Percentiles rank a stretch among this genome's conserved stretches.
Conservation (phyloP, 2,888 invertebrate genomes). For the Synanthedon myopaeformis region DNA sequence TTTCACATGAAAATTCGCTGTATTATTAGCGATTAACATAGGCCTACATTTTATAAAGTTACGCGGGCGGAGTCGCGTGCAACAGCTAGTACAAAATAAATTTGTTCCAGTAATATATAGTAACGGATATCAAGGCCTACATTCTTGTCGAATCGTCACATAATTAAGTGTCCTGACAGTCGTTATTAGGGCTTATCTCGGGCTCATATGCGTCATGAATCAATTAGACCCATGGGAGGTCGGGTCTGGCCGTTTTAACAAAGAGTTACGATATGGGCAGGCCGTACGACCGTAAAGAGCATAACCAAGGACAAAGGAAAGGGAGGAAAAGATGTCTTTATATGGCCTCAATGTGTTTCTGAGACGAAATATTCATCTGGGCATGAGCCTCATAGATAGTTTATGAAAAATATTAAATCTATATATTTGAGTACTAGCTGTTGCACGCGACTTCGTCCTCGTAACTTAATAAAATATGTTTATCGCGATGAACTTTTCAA, state of each 20-base stretch:
- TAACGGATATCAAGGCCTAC: not conserved
- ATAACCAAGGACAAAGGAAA: slow-evolving; percentile 1
- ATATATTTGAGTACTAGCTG: too few species aligned
- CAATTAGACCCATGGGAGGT: slow-evolving; percentile 25
- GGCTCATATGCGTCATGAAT: slow-evolving; percentile 37
- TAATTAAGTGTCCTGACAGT: slow-evolving; percentile 33
- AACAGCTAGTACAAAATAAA: too few species aligned
- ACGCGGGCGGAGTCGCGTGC: too few species aligned
- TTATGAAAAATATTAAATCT: too few species aligned
- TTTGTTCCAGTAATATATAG: too few species aligned
- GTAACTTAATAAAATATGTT: too few species aligned
- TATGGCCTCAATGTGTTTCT: not conserved
- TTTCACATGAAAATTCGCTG: too few species aligned
- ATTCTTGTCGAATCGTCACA: slow-evolving; percentile 16
- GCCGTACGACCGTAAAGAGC: not conserved
- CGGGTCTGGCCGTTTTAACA: slow-evolving; percentile 6
- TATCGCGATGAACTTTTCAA: too few species aligned
- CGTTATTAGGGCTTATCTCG: slow-evolving; percentile 33
- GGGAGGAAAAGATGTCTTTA: not conserved
- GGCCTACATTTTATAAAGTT: too few species aligned
- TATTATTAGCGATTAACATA: too few species aligned
- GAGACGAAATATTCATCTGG: not conserved
- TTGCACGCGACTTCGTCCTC: too few species aligned
- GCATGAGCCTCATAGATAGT: not conserved
- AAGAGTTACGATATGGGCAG: slow-evolving; percentile 7